Conservation (phyloP, 2,113 vertebrate genomes). For the Prionailurus bengalensis region DNA sequence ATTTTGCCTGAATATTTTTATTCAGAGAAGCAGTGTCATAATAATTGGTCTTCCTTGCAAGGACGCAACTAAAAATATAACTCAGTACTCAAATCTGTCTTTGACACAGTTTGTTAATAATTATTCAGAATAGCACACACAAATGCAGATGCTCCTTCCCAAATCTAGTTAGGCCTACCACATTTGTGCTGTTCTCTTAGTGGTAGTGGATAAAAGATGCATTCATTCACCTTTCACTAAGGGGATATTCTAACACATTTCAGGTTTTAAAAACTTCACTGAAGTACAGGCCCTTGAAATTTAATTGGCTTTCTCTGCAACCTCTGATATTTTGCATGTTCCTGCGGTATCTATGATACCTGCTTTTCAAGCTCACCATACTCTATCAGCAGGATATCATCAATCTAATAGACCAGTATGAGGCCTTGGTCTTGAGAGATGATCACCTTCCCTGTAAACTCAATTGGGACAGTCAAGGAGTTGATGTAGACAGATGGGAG, state of each 20-base stretch:
- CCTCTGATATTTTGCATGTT: background rate
- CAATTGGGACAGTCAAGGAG: background rate
- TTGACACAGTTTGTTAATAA: background rate
- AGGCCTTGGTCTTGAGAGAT: background rate
- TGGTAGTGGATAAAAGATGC: background rate
- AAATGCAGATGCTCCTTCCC: background rate
- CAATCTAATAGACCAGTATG: background rate
- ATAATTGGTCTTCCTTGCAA: background rate
- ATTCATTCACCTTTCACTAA: background rate
- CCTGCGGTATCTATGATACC: background rate
- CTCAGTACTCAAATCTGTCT: background rate
- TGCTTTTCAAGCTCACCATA: background rate
- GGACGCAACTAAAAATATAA: background rate
- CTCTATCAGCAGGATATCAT: background rate
- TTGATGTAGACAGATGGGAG: background rate
- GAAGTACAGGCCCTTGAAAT: background rate
- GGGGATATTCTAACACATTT: background rate
- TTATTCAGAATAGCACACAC: background rate
- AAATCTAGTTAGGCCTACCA: background rate
- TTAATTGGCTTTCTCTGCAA: background rate
- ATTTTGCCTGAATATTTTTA: background rate
- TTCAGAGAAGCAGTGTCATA: background rate
- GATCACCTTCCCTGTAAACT: background rate
- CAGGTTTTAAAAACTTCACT: background rate
- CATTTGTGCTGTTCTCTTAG: background rate